phyloP scores from a whole-genome alignment of 2,888 invertebrate species.

The Standfussiana lucernea region DNA sequence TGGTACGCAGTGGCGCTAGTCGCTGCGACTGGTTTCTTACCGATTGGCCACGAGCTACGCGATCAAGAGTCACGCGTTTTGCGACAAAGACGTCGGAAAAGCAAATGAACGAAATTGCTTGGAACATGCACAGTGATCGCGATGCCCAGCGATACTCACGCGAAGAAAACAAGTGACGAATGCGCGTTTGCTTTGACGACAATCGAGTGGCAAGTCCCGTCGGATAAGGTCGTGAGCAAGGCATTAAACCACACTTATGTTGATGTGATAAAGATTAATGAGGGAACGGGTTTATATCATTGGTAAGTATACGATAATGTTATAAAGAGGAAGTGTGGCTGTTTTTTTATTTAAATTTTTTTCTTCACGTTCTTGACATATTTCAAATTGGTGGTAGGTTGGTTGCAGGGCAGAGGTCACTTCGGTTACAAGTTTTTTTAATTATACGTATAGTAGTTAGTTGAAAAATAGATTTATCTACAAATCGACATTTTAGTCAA shows the following conservation, averaged over 20 bases:
- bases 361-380: accelerated
- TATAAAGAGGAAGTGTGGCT: slow-evolving; percentile 14
- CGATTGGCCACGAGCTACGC: not conserved
- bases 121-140: not conserved
- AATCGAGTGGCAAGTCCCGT: not conserved
- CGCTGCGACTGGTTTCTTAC: slow-evolving; percentile 44
- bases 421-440: not conserved
- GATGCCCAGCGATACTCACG: not conserved
- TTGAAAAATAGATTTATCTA: not conserved
- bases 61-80: not conserved
- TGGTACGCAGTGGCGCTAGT: slow-evolving; percentile 49
- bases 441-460: not conserved
- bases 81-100: not conserved
- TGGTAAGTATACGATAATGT: slow-evolving; percentile 8
- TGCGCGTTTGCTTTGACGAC: not conserved
- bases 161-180: not conserved
- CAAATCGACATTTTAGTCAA: not conserved
- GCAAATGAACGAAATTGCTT: not conserved
- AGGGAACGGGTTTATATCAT: slow-evolving; percentile 44
- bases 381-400: not conserved
- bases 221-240: not conserved
- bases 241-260: slow-evolving; percentile 26
- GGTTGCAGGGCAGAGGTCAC: not conserved
- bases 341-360: not conserved
- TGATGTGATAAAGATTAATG: slow-evolving; percentile 56